These are phyloP conservation scores for Mionectes olivaceus DNA, from an alignment of 2,797 vertebrate genomes.

Conservation along the genomic window DNA sequence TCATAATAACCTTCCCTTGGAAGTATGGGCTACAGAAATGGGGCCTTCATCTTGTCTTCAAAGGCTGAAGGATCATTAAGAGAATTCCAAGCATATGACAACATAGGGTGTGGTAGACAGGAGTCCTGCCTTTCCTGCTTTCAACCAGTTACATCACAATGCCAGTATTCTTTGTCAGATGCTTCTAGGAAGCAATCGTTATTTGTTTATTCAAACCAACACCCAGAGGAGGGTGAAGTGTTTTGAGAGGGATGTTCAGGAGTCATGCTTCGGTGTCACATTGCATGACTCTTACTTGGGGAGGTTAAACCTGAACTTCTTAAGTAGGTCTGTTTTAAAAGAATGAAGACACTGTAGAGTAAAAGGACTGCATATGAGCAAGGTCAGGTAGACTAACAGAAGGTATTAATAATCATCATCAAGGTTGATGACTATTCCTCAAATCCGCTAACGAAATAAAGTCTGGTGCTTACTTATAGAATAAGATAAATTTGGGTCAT, in stretches of 20 bases:
- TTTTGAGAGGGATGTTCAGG: not conserved
- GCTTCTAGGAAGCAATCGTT: not conserved
- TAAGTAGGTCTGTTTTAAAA: not conserved
- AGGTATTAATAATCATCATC: not conserved
- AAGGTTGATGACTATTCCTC: not conserved
- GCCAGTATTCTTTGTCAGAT: not conserved
- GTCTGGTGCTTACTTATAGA: not conserved
- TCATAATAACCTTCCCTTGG: not conserved
- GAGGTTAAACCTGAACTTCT: not conserved
- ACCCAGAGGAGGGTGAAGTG: not conserved
- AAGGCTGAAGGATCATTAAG: not conserved
- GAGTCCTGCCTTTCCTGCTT: conserved; percentile 31
- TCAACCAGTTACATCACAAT: not conserved
- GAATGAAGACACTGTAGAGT: not conserved
- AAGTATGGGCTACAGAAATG: not conserved
- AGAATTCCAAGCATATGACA: conserved; percentile 2
- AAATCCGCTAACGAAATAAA: not conserved
- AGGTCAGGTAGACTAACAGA: not conserved
- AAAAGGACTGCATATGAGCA: not conserved
- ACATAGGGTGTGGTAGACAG: not conserved
- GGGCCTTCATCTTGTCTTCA: not conserved
- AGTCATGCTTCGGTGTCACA: not conserved
- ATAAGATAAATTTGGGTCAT: not conserved
- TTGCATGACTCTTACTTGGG: not conserved
- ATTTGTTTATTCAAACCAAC: conserved; percentile 37